Percentiles rank a stretch among this genome's conserved stretches.
phyloP scores from a whole-genome alignment of 2,888 invertebrate genomes.

The Pseudococcus longispinus region DNA sequence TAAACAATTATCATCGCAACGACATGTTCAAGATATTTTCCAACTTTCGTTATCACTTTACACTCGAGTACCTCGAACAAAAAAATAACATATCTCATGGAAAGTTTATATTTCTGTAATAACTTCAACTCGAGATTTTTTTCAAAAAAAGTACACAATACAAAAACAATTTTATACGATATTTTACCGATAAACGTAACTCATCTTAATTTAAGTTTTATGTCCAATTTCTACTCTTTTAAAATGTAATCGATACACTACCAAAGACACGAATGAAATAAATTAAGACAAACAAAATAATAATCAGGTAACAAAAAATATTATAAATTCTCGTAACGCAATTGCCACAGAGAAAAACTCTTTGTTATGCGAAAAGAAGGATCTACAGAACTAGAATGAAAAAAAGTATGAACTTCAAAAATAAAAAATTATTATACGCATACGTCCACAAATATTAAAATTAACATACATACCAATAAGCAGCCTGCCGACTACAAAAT shows the following conservation, averaged over 20 bases:
- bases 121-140: not conserved
- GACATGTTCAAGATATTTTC: not conserved
- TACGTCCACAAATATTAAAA: not conserved
- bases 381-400: not conserved
- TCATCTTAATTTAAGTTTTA: not conserved
- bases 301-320: constrained; percentile 28
- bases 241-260: not conserved
- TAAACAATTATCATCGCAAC: not conserved
- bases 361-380: not conserved
- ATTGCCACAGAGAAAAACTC: not conserved
- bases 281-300: not conserved
- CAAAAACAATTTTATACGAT: not conserved
- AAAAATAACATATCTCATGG: not conserved
- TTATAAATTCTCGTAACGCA: not conserved
- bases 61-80: not conserved
- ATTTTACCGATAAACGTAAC: not conserved
- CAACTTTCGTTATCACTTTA: too few species aligned
- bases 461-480: constrained; percentile 2
- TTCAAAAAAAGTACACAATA: not conserved
- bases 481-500: constrained; percentile 15
- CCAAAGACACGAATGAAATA: not conserved
- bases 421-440: not conserved
- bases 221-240: not conserved
- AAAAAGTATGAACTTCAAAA: not conserved
- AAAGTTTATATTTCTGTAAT: not conserved